Evolutionary conservation across 2,888 invertebrate species (phyloP).

Genomic region (Yponomeuta sedellus): DNA sequence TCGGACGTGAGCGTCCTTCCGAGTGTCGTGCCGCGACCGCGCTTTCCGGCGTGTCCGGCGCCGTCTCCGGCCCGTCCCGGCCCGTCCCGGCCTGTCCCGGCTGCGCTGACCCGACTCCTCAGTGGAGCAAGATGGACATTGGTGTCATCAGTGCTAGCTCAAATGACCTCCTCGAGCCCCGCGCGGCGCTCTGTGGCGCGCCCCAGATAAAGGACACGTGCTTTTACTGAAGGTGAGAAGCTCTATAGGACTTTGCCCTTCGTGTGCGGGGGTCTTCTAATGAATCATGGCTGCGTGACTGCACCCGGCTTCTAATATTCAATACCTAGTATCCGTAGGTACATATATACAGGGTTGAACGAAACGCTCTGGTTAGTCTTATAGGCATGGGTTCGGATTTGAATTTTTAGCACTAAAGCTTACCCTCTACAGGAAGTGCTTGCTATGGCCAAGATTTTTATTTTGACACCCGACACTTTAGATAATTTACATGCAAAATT

Average conservation of each 20-base stretch:
- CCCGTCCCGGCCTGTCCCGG: constrained; percentile 20
- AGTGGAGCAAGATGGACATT: constrained; percentile 5
- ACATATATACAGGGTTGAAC: too few species aligned
- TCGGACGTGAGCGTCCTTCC: constrained; percentile 22
- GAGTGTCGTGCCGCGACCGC: constrained; percentile 13
- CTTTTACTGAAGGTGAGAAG: constrained; percentile 22
- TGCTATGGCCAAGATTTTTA: too few species aligned
- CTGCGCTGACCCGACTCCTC: not conserved
- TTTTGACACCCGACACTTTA: too few species aligned
- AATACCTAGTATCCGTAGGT: too few species aligned
- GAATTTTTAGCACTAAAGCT: too few species aligned
- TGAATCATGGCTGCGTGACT: too few species aligned
- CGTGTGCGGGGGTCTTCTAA: too few species aligned
- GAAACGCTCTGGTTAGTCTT: too few species aligned
- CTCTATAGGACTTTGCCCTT: not conserved
- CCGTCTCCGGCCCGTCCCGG: constrained; percentile 29
- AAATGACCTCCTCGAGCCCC: not conserved
- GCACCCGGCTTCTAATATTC: too few species aligned
- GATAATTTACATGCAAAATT: too few species aligned
- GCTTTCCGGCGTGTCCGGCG: constrained; percentile 23
- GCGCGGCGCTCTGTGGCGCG: constrained; percentile 4
- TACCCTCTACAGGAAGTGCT: too few species aligned
- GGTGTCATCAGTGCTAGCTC: not conserved
- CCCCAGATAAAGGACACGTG: constrained; percentile 16
- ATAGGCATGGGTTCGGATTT: too few species aligned